Evolutionary conservation across 2,113 vertebrate genomes (phyloP).

Genomic region (Todiramphus chloris): DNA sequence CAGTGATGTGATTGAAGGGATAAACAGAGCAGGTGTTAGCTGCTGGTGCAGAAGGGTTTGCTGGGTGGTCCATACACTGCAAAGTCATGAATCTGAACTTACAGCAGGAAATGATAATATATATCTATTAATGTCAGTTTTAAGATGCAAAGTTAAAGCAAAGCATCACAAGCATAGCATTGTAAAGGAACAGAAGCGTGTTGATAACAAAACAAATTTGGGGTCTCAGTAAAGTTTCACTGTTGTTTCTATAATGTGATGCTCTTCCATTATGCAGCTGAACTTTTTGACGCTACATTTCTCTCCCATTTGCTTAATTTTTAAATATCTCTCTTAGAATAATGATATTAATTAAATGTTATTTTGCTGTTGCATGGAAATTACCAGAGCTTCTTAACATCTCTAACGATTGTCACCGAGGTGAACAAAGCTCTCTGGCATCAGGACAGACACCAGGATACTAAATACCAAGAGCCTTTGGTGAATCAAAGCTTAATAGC

Average conservation of each 20-base stretch:
- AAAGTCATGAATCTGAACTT: background rate
- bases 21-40: background rate
- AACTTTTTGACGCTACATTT: background rate
- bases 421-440: background rate
- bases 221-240: background rate
- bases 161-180: background rate
- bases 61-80: background rate
- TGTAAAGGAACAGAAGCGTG: background rate
- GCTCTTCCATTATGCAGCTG: background rate
- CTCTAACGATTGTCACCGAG: background rate
- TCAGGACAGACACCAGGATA: background rate
- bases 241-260: background rate
- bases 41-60: background rate
- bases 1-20: background rate
- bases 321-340: background rate
- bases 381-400: background rate
- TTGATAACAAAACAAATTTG: background rate
- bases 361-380: background rate
- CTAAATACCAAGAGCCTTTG: background rate
- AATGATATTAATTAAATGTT: background rate
- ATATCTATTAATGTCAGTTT: background rate
- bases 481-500: background rate
- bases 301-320: background rate
- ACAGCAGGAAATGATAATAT: background rate
- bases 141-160: background rate